Conservation (phyloP, 2,888 invertebrate species). For the Crocallis elinguaria region DNA sequence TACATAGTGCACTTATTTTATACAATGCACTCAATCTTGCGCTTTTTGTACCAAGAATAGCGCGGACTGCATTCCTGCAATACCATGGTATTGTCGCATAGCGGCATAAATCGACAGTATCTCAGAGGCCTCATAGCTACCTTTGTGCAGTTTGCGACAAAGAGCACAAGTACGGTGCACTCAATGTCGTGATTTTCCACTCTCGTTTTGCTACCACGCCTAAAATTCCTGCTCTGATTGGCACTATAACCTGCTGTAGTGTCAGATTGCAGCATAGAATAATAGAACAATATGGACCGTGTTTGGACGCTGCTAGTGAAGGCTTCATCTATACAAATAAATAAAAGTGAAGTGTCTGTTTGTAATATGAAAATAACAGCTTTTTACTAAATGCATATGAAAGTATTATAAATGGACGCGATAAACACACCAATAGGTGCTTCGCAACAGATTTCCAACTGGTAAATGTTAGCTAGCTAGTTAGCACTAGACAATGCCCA, state of each 20-base stretch:
- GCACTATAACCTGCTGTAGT: constrained; percentile 5
- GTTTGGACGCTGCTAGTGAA: too few relatives aligned
- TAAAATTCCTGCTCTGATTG: constrained; percentile 1
- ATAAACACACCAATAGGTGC: too few relatives aligned
- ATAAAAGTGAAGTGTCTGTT: too few relatives aligned
- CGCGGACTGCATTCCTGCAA: background rate
- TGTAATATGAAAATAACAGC: too few relatives aligned
- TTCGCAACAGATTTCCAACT: too few relatives aligned
- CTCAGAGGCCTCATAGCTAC: background rate
- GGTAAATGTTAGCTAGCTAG: too few relatives aligned
- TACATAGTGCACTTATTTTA: background rate
- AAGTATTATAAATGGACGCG: too few relatives aligned
- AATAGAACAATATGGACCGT: too few relatives aligned
- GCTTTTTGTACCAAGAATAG: background rate
- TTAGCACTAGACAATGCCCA: too few relatives aligned
- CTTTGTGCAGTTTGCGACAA: too few relatives aligned
- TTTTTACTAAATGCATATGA: too few relatives aligned
- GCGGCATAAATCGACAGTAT: constrained; percentile 3
- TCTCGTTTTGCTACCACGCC: constrained; percentile 11
- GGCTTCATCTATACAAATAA: too few relatives aligned
- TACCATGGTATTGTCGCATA: constrained; percentile 14
- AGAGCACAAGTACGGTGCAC: background rate
- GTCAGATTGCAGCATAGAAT: constrained; percentile 12
- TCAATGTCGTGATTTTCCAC: constrained; percentile 14
- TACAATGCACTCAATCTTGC: background rate